phyloP scores from a whole-genome alignment of 2,797 vertebrate genomes.

The Schizopygopsis pylzovi region DNA sequence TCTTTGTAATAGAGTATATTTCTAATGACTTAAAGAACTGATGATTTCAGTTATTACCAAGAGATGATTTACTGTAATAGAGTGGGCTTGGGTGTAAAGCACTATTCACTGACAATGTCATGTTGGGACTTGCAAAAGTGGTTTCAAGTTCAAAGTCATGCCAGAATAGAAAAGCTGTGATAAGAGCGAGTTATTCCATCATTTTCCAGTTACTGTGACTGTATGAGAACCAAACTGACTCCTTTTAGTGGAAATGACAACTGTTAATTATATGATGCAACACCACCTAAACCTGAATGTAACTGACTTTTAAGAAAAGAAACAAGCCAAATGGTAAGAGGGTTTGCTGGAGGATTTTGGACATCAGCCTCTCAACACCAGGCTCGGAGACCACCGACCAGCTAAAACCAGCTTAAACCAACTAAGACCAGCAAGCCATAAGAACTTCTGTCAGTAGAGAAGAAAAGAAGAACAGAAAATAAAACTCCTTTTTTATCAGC shows the following conservation, averaged over 20 bases:
- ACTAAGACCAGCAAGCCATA: neutral
- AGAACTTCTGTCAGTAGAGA: neutral
- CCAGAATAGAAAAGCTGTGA: neutral
- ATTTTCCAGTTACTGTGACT: neutral
- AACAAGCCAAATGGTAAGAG: neutral
- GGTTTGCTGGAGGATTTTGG: neutral
- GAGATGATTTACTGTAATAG: neutral
- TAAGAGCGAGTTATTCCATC: neutral
- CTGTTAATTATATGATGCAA: neutral
- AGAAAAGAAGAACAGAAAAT: neutral
- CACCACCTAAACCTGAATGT: neutral
- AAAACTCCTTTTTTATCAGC: neutral
- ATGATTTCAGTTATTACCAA: neutral
- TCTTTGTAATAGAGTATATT: neutral
- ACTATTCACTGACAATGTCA: neutral
- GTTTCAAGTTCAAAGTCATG: slow-evolving; percentile 25
- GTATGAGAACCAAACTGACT: neutral
- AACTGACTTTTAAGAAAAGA: neutral
- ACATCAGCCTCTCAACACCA: neutral
- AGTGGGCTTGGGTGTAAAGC: neutral
- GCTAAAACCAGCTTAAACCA: neutral
- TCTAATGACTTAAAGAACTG: neutral
- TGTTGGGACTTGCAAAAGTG: slow-evolving; percentile 36
- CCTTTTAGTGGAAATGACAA: neutral
- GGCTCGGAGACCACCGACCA: neutral